These are phyloP conservation scores for Hemaris fuciformis DNA, from an alignment of 2,888 invertebrate species.

Conservation along the genomic window DNA sequence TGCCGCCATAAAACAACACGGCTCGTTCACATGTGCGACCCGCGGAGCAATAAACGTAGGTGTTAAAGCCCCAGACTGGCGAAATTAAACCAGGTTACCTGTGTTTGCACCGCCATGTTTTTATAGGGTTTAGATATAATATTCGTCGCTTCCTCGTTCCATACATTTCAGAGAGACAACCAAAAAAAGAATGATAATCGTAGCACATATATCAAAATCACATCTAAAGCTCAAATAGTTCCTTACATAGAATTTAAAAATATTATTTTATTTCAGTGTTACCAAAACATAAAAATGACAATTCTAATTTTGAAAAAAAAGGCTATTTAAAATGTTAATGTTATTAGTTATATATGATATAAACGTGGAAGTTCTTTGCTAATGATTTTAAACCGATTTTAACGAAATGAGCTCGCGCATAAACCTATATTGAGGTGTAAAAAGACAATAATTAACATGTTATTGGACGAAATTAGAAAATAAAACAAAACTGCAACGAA, in stretches of 20 bases:
- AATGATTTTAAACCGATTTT: too few species aligned
- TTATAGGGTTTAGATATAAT: constrained; percentile 17
- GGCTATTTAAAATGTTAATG: too few species aligned
- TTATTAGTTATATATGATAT: too few species aligned
- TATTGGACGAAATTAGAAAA: not conserved
- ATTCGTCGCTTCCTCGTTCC: not conserved
- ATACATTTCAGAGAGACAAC: not conserved
- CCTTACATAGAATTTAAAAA: too few species aligned
- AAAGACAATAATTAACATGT: not conserved
- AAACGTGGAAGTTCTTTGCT: too few species aligned
- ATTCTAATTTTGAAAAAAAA: too few species aligned
- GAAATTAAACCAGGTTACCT: constrained; percentile 23
- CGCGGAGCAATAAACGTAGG: constrained; percentile 7
- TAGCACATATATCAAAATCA: too few species aligned
- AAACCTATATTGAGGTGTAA: too few species aligned
- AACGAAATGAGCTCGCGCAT: too few species aligned
- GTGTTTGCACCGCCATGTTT: constrained; percentile 21
- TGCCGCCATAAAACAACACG: constrained; percentile 1
- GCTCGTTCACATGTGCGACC: constrained; percentile 8
- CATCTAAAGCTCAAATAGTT: too few species aligned
- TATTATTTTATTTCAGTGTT: too few species aligned
- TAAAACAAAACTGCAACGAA: not conserved
- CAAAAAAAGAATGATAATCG: not conserved
- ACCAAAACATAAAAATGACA: not conserved
- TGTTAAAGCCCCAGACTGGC: constrained; percentile 13